Evolutionary conservation across 2,888 invertebrate genomes (phyloP), one percentile per base, ranked within the genome.

Genomic region (Clistopyga incitator): DNA sequence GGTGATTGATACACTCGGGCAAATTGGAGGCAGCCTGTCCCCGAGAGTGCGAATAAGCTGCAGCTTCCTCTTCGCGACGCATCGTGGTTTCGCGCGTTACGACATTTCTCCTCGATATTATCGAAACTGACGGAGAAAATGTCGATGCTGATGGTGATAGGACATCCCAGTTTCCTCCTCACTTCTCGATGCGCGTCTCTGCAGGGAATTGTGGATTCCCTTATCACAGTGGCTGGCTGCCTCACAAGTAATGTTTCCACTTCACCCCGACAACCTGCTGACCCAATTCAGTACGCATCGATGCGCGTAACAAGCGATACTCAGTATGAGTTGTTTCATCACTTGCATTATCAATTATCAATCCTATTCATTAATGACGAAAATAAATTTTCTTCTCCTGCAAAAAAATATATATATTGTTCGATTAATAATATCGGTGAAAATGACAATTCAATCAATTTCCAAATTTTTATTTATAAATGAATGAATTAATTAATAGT

Each of bases 231-330:
- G 29, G 29, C 25, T 38, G 45, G n/a, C n/a, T 25, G 67, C 50
- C 50, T 68, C 67, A 29, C 67, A 11, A 11, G 67, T 47, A 25
- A 23, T 47, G n/a, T 50, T 50, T 68, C 38, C 25, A 18, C 47
- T 25, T 50, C 18, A 50, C 67, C 8, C 67, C 8, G 67, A 29
- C n/a, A 29, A n/a, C 59, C 67, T n/a, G 50, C n/a, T 68, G 50
- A 68, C 67, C 50, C 67, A 50, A 68, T 68, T 50, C n/a, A 18
- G n/a, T 47, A 68, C 67, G 47, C 67, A 50, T 8, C 50, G 67
- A 8, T 50, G 11, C 67, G n/a, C 47, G 50, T 59, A 59, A 59
- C 59, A 59, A 59, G n/a, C 34, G n/a, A 29, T 34, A 34, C 59
- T 59, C 6, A 34, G 15, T 34, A 6, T 34, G n/a, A n/a, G n/a